Percentiles rank a stretch among this genome's conserved stretches.
phyloP scores from a whole-genome alignment of 2,113 vertebrate genomes.

The Salminus brasiliensis region DNA sequence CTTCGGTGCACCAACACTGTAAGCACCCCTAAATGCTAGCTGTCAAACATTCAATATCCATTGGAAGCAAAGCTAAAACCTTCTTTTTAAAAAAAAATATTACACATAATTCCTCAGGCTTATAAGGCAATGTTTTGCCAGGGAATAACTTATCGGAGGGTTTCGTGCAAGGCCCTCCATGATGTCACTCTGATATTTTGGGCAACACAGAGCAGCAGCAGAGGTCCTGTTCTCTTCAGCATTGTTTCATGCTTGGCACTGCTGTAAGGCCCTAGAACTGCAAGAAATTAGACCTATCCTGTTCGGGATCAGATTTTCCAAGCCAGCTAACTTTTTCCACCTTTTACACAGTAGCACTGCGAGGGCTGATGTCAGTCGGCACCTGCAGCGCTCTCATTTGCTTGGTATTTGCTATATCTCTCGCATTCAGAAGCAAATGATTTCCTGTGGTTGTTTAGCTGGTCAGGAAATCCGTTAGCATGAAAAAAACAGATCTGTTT shows the following conservation, averaged over 20 bases:
- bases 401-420: slow-evolving; percentile 54
- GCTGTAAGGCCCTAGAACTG: slow-evolving; percentile 6
- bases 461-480: slow-evolving; percentile 62
- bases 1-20: neutral
- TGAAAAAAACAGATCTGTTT: no score
- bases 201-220: slow-evolving; percentile 16
- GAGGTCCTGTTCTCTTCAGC: slow-evolving; percentile 15
- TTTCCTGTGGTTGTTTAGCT: slow-evolving; percentile 56
- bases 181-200: slow-evolving; percentile 51
- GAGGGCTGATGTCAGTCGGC: slow-evolving; percentile 1
- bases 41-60: no score
- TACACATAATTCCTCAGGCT: slow-evolving; percentile 21
- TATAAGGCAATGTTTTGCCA: slow-evolving; percentile 57
- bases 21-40: neutral
- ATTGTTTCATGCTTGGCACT: slow-evolving; percentile 28
- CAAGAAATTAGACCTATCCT: slow-evolving; percentile 27
- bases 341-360: neutral
- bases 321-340: neutral
- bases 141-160: slow-evolving; percentile 36
- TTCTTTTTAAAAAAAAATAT: slow-evolving; percentile 26
- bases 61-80: slow-evolving; percentile 1
- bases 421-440: slow-evolving; percentile 38
- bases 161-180: slow-evolving; percentile 30
- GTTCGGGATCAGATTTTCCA: slow-evolving; percentile 26
- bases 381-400: slow-evolving; percentile 16